These are phyloP conservation scores for Bellardia bayeri DNA, from an alignment of 2,888 invertebrate genomes.

Conservation along the genomic window DNA sequence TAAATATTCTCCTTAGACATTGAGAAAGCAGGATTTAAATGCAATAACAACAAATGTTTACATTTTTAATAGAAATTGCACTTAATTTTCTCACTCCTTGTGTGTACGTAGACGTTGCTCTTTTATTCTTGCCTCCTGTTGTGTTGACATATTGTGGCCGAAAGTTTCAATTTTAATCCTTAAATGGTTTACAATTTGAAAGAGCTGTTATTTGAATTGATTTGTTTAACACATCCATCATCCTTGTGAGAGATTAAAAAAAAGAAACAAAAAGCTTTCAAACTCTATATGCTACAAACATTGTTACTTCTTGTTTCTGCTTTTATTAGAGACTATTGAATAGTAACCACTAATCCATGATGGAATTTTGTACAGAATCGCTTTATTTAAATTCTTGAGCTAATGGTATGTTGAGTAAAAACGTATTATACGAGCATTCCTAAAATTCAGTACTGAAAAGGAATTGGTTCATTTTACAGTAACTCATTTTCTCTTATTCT, in stretches of 20 bases:
- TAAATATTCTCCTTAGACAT: conserved; percentile 48
- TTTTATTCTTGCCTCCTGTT: conserved; percentile 10
- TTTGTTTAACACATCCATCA: conserved; percentile 83
- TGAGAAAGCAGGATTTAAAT: conserved; percentile 65
- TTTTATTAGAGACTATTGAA: conserved; percentile 48
- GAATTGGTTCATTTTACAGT: conserved; percentile 1
- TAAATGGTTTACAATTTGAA: conserved; percentile 73
- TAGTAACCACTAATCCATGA: conserved; percentile 75
- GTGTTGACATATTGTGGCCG: conserved; percentile 72
- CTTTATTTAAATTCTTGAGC: conserved; percentile 60
- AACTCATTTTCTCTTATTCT: too few relatives aligned
- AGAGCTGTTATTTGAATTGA: conserved; percentile 76
- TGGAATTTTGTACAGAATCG: conserved; percentile 43
- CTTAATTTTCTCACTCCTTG: conserved; percentile 50
- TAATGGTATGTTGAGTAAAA: conserved; percentile 40
- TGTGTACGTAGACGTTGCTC: not conserved
- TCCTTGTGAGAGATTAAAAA: conserved; percentile 35
- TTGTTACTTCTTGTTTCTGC: conserved; percentile 41
- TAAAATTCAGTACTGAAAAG: conserved; percentile 15
- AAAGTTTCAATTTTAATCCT: conserved; percentile 68
- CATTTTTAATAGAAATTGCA: conserved; percentile 67
- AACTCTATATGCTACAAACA: conserved; percentile 11
- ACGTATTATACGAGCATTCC: not conserved
- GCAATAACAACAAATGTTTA: conserved; percentile 74
- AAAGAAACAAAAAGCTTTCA: conserved; percentile 48